A percentile compares a stretch with the other conserved stretches of the same genome.
Conservation (phyloP, 2,888 invertebrate genomes). For the Atrina japonica region DNA sequence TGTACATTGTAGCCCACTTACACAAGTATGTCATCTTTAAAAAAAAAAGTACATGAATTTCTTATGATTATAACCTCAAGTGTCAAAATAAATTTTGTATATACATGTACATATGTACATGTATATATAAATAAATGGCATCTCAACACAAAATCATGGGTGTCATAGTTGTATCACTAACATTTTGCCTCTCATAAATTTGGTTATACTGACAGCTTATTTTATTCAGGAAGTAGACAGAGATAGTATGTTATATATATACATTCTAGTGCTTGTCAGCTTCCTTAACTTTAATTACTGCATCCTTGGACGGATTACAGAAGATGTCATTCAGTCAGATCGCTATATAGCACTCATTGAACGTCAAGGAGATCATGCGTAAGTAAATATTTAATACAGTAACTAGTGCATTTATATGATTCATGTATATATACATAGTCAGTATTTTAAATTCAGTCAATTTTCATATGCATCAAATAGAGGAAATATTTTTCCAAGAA, state of each 20-base stretch:
- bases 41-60: too few species aligned
- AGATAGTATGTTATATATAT: neutral
- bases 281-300: slow-evolving; percentile 59
- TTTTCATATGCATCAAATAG: neutral
- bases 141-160: too few species aligned
- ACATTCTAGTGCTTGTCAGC: slow-evolving; percentile 5
- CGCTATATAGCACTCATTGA: slow-evolving; percentile 64
- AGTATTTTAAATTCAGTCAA: neutral
- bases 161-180: too few species aligned
- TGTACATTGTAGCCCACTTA: too few species aligned
- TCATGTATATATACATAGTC: neutral
- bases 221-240: too few species aligned
- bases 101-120: too few species aligned
- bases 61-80: too few species aligned
- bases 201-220: too few species aligned
- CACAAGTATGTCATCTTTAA: too few species aligned
- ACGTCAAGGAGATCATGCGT: slow-evolving; percentile 69
- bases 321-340: slow-evolving; percentile 54
- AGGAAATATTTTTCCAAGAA: neutral
- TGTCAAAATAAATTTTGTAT: too few species aligned
- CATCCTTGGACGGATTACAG: slow-evolving; percentile 57
- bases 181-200: too few species aligned
- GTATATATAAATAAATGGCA: too few species aligned
- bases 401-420: neutral
- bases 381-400: slow-evolving; percentile 40